Percentiles rank a stretch among this genome's conserved stretches.
Conservation (phyloP, 92 coral and sea anemone genomes). For the Chrysogorgia sp. region DNA sequence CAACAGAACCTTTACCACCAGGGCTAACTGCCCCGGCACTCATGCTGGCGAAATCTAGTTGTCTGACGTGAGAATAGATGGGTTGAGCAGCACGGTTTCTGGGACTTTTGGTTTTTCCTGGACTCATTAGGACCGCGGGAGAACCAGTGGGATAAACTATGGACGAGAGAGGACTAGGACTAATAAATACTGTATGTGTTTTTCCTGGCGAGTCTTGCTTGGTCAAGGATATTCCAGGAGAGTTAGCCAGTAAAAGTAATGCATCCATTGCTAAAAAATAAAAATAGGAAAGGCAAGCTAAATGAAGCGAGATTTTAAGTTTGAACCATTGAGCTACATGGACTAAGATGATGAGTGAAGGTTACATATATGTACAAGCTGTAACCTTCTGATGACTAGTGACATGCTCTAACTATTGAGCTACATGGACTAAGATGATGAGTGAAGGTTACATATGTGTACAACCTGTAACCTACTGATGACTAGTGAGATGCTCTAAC, state of each 20-base stretch:
- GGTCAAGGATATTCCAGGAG: slow-evolving; percentile 52
- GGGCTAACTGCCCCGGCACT: not conserved
- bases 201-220: not conserved
- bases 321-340: too few relatives aligned
- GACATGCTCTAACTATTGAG: too few relatives aligned
- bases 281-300: slow-evolving; percentile 24
- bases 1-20: not conserved
- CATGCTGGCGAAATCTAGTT: slow-evolving; percentile 39
- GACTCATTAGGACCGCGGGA: slow-evolving; percentile 6
- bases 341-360: too few relatives aligned
- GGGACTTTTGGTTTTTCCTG: slow-evolving; percentile 9
- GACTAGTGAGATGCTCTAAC: too few relatives aligned
- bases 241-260: slow-evolving; percentile 70
- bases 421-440: too few relatives aligned
- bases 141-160: not conserved
- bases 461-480: too few relatives aligned
- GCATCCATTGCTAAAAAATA: slow-evolving; percentile 71
- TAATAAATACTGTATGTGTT: not conserved
- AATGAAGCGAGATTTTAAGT: too few relatives aligned
- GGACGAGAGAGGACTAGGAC: slow-evolving; percentile 19
- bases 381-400: too few relatives aligned
- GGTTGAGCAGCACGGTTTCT: slow-evolving; percentile 29
- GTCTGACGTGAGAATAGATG: slow-evolving; percentile 49
- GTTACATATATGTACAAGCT: too few relatives aligned
- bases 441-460: too few relatives aligned